phyloP scores from a whole-genome alignment of 2,888 invertebrate genomes.

The Volucella bombylans region DNA sequence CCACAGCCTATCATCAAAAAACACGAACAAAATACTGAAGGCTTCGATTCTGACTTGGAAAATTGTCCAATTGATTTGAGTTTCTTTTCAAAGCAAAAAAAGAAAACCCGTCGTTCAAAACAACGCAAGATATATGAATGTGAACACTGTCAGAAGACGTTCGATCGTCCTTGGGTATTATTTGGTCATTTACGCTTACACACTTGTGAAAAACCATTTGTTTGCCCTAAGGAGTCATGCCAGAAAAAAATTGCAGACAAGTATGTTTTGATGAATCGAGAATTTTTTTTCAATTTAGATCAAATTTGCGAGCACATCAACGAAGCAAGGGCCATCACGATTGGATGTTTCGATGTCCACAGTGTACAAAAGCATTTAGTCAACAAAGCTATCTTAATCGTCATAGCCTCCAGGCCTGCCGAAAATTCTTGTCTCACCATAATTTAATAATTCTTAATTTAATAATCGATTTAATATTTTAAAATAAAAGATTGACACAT shows the following conservation, averaged over 20 bases:
- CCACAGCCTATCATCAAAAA: slow-evolving; percentile 28
- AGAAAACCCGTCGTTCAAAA: slow-evolving; percentile 74
- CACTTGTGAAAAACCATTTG: slow-evolving; percentile 88
- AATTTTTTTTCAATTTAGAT: slow-evolving; percentile 81
- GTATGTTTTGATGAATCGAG: slow-evolving; percentile 78
- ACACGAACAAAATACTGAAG: slow-evolving; percentile 14
- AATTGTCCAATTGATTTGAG: slow-evolving; percentile 58
- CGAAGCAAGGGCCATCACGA: slow-evolving; percentile 87
- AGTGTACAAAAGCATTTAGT: slow-evolving; percentile 88
- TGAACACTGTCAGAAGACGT: slow-evolving; percentile 85
- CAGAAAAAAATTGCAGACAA: slow-evolving; percentile 87
- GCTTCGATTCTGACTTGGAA: slow-evolving; percentile 50
- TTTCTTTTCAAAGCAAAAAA: slow-evolving; percentile 51
- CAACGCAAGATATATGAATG: slow-evolving; percentile 77
- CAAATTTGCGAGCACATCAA: slow-evolving; percentile 88
- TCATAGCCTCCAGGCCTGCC: slow-evolving; percentile 86
- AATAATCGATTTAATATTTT: too few species aligned
- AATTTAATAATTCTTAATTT: slow-evolving; percentile 39
- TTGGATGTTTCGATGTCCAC: slow-evolving; percentile 87
- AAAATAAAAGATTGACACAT: too few species aligned
- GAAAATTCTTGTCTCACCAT: slow-evolving; percentile 83
- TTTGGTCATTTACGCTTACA: slow-evolving; percentile 87
- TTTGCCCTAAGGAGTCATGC: slow-evolving; percentile 85
- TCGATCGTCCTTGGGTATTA: slow-evolving; percentile 88
- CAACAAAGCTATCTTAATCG: slow-evolving; percentile 86